These are phyloP conservation scores for Scalopus aquaticus DNA, from an alignment of 2,113 vertebrate species.

Conservation along the genomic window DNA sequence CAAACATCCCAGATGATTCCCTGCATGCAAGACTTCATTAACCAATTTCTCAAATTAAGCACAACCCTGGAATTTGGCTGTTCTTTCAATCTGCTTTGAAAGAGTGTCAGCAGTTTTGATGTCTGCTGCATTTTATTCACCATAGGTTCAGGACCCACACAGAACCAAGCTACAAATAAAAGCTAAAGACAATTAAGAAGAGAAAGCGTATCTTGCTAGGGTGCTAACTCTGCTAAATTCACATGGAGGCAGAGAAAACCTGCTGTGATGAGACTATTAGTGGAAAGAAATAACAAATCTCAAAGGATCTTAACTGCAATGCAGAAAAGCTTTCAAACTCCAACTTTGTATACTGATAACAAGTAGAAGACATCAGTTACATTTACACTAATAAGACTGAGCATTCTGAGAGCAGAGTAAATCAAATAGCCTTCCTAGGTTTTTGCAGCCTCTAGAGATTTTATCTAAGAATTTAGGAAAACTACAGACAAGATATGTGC, in stretches of 20 bases:
- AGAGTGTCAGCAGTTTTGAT: conserved; percentile 67
- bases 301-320: neutral
- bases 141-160: neutral
- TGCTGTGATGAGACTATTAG: neutral
- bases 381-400: neutral
- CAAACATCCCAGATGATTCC: conserved; percentile 80
- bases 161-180: conserved; percentile 69
- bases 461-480: conserved; percentile 5
- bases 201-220: neutral
- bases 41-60: conserved; percentile 76
- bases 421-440: neutral
- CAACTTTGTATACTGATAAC: neutral
- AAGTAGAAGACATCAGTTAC: neutral
- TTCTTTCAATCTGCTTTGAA: conserved; percentile 63
- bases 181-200: conserved; percentile 43
- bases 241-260: neutral
- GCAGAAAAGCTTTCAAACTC: conserved; percentile 4
- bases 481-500: neutral
- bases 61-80: conserved; percentile 67
- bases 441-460: neutral
- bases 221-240: neutral
- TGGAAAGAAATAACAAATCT: conserved; percentile 20
- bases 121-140: conserved; percentile 58
- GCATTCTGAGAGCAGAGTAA: neutral
- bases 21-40: conserved; percentile 66